Conservation (phyloP, 2,888 invertebrate genomes). For the Linyphia triangularis region DNA sequence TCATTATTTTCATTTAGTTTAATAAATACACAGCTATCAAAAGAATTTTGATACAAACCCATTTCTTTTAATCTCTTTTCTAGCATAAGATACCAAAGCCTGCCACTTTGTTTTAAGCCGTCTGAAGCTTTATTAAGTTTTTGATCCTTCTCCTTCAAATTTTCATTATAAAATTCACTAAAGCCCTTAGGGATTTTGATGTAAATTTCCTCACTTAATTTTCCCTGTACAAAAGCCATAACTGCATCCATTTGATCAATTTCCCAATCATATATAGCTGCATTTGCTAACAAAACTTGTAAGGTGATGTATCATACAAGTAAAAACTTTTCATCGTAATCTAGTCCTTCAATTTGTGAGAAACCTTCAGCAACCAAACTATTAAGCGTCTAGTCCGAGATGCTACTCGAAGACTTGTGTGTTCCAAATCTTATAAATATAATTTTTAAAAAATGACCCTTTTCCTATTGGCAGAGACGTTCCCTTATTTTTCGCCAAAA, state of each 20-base stretch:
- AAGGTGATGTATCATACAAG: constrained; percentile 76
- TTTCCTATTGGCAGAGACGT: no score
- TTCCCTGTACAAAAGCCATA: constrained; percentile 76
- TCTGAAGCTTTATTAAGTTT: constrained; percentile 75
- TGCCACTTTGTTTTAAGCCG: constrained; percentile 73
- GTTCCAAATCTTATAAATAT: no score
- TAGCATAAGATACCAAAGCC: constrained; percentile 76
- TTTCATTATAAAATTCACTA: constrained; percentile 70
- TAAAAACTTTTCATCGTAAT: constrained; percentile 76
- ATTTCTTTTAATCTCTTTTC: constrained; percentile 32
- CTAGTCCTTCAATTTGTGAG: constrained; percentile 75
- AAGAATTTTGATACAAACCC: constrained; percentile 55
- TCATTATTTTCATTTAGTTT: neutral
- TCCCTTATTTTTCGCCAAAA: no score
- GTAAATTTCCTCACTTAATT: constrained; percentile 76
- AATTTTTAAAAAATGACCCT: no score
- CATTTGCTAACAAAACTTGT: constrained; percentile 73
- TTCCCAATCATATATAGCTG: constrained; percentile 53
- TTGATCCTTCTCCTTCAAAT: constrained; percentile 73
- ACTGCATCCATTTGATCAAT: constrained; percentile 76
- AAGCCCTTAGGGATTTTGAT: constrained; percentile 47
- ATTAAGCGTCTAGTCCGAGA: no score
- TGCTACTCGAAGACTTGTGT: no score
- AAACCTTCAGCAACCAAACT: constrained; percentile 77
- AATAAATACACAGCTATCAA: constrained; percentile 64